phyloP scores from a whole-genome alignment of 2,797 vertebrate genomes.

The Halcyon smyrnensis region DNA sequence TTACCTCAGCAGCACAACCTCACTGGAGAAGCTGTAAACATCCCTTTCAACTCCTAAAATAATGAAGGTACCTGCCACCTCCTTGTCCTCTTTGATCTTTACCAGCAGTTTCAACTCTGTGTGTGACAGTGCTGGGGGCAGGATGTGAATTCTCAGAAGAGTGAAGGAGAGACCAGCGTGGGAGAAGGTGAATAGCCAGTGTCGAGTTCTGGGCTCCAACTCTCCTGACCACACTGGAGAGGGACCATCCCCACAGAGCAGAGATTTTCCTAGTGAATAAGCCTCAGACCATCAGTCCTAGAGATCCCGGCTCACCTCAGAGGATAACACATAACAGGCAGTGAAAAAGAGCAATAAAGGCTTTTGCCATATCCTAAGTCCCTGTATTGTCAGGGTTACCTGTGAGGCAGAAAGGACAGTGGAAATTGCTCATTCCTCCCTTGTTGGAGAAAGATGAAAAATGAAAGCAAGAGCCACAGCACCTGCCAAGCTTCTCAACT shows the following conservation, averaged over 20 bases:
- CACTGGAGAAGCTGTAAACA: neutral
- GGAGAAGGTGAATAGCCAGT: neutral
- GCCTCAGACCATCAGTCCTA: neutral
- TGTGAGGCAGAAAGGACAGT: neutral
- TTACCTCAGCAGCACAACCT: neutral
- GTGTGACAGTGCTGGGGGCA: neutral
- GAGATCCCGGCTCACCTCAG: neutral
- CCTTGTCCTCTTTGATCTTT: conserved; percentile 24
- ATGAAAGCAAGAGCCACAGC: neutral
- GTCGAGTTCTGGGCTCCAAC: neutral
- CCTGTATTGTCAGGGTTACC: neutral
- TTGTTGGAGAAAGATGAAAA: neutral
- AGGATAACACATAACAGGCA: neutral
- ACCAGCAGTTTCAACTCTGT: neutral
- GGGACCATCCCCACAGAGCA: no score
- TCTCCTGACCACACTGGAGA: neutral
- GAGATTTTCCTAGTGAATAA: rapidly evolving
- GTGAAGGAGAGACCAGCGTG: rapidly evolving
- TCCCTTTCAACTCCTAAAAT: conserved; percentile 19
- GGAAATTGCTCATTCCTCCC: neutral
- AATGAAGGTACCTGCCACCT: neutral
- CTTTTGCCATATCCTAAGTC: neutral
- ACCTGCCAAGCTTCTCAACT: neutral
- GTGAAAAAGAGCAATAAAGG: neutral
- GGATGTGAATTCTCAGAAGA: neutral